phyloP scores from a whole-genome alignment of 2,113 vertebrate genomes.

The Oncorhynchus clarkii region DNA sequence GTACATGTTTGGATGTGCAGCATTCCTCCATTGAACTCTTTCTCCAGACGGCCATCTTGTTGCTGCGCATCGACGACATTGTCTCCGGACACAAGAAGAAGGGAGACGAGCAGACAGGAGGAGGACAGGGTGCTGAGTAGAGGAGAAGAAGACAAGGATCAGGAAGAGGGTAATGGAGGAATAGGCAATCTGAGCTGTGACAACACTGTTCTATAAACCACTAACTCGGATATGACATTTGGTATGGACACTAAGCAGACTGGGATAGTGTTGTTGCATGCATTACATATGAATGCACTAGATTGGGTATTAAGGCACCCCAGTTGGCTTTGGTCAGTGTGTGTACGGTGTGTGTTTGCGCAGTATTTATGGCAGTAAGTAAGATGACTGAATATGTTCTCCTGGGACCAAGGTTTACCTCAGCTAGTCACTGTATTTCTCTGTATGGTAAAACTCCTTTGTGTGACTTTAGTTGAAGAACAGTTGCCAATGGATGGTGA shows the following conservation, averaged over 20 bases:
- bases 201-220: no score
- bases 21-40: background rate
- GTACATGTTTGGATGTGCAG: no score
- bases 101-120: slow-evolving; percentile 70
- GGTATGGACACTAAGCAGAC: background rate
- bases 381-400: background rate
- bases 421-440: background rate
- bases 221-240: background rate
- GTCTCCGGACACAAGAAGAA: slow-evolving; percentile 97
- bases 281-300: no score
- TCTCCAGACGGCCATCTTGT: slow-evolving; percentile 86
- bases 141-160: slow-evolving; percentile 2
- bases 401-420: slow-evolving; percentile 1
- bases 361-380: background rate
- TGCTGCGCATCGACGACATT: slow-evolving; percentile 94
- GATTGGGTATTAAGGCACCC: background rate
- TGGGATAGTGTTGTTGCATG: no score
- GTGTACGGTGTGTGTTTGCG: background rate
- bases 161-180: slow-evolving; percentile 5
- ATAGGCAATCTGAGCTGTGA: background rate
- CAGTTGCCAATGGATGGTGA: background rate
- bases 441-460: background rate
- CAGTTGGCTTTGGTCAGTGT: background rate
- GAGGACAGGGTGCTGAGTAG: slow-evolving; percentile 65
- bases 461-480: background rate